phyloP scores from a whole-genome alignment of 2,113 vertebrate genomes.

The Saccopteryx bilineata region DNA sequence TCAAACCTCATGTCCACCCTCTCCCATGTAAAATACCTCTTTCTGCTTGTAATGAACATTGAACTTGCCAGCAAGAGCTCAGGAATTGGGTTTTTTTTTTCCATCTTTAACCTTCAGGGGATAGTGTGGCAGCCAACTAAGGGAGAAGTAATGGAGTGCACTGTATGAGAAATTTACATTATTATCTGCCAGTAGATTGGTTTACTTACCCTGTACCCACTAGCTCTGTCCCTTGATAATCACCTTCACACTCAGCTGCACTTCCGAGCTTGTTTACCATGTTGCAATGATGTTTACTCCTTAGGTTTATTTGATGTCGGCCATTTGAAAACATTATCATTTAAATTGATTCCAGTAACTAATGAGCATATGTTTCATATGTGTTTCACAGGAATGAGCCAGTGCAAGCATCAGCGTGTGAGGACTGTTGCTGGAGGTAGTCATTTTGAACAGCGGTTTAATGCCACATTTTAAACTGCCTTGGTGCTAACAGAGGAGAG shows the following conservation, averaged over 20 bases:
- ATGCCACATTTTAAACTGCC: constrained; percentile 27
- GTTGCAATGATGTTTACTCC: constrained; percentile 83
- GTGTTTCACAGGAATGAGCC: constrained; percentile 68
- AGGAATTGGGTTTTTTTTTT: constrained; percentile 49
- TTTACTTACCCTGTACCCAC: constrained; percentile 82
- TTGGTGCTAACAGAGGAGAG: neutral
- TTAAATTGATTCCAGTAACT: constrained; percentile 87
- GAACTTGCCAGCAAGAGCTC: neutral
- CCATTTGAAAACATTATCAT: constrained; percentile 86
- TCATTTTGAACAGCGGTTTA: constrained; percentile 54
- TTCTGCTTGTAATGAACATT: neutral
- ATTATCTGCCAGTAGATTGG: constrained; percentile 81
- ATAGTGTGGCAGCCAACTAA: constrained; percentile 65
- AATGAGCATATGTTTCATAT: constrained; percentile 84
- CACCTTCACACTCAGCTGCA: constrained; percentile 85
- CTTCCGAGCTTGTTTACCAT: constrained; percentile 86
- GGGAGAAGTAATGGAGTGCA: constrained; percentile 81
- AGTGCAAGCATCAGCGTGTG: constrained; percentile 32
- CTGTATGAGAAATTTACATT: constrained; percentile 84
- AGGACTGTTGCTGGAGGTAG: neutral
- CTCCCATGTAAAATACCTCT: neutral
- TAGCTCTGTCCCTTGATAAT: constrained; percentile 82
- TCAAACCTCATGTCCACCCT: neutral
- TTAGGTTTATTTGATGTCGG: constrained; percentile 85
- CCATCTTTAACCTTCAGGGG: neutral